These are phyloP conservation scores for Tethea ocularis DNA, from an alignment of 2,888 invertebrate genomes.

Conservation along the genomic window DNA sequence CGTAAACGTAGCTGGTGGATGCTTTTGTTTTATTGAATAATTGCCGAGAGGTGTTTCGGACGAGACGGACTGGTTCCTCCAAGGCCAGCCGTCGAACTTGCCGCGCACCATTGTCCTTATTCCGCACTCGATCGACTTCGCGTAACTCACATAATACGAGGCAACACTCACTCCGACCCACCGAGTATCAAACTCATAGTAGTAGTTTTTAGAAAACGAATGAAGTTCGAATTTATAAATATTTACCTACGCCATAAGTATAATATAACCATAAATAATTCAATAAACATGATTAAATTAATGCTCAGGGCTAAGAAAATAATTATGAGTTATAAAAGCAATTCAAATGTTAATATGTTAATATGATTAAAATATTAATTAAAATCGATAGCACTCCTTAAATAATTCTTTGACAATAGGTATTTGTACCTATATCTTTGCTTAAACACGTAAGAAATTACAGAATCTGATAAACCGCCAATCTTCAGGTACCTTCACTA, in stretches of 20 bases:
- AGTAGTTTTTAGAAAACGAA: not conserved
- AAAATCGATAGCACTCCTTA: not conserved
- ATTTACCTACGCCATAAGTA: too few species aligned
- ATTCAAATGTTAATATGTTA: not conserved
- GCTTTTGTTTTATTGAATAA: conserved; percentile 84
- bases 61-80: conserved; percentile 78
- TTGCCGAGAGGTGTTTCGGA: conserved; percentile 81
- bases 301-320: not conserved
- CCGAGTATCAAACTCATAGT: not conserved
- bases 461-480: too few species aligned
- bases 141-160: conserved; percentile 33
- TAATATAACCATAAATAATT: not conserved
- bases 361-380: not conserved
- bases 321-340: not conserved
- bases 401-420: too few species aligned
- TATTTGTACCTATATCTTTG: too few species aligned
- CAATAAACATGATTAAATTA: not conserved
- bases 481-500: too few species aligned
- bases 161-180: conserved; percentile 31
- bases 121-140: conserved; percentile 45
- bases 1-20: conserved; percentile 69
- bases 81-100: conserved; percentile 83
- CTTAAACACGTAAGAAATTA: too few species aligned
- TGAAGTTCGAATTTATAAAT: too few species aligned
- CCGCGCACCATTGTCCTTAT: conserved; percentile 61